A percentile compares a stretch with the other conserved stretches of the same genome.
Evolutionary conservation across 2,797 vertebrate genomes (phyloP).

Genomic region (Erithacus rubecula): DNA sequence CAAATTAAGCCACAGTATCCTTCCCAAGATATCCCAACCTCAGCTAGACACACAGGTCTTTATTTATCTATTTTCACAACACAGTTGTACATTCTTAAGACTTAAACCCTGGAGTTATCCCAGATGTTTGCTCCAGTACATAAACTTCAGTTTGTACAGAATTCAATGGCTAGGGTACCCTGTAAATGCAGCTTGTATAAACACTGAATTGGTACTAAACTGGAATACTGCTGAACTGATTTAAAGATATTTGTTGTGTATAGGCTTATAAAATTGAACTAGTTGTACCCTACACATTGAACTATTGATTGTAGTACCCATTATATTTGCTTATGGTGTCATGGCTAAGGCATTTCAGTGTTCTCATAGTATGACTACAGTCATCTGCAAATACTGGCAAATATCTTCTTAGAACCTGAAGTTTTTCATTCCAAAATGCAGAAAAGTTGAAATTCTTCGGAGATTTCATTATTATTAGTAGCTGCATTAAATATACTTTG

Average conservation of each 20-base stretch:
- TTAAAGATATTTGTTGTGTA: neutral
- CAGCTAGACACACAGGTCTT: neutral
- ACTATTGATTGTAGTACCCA: slow-evolving; percentile 10
- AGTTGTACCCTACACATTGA: slow-evolving; percentile 2
- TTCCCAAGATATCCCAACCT: neutral
- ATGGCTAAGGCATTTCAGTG: neutral
- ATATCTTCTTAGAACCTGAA: neutral
- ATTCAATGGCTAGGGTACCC: neutral
- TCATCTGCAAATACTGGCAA: neutral
- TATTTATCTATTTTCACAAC: neutral
- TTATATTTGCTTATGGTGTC: neutral
- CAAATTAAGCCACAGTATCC: neutral
- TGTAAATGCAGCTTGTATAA: slow-evolving; percentile 51
- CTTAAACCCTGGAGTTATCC: neutral
- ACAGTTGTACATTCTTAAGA: neutral
- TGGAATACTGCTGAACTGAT: slow-evolving; percentile 13
- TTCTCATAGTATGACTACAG: neutral
- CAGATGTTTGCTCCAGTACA: neutral
- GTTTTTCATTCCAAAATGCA: neutral
- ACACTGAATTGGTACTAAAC: slow-evolving; percentile 24
- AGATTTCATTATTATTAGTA: neutral
- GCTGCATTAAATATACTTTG: neutral
- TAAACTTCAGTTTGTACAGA: slow-evolving; percentile 18
- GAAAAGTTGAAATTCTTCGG: neutral
- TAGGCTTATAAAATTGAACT: slow-evolving; percentile 20